Evolutionary conservation across 1,140 invertebrate species (phyloP).

Genomic region (Eupristina koningsbergeri): DNA sequence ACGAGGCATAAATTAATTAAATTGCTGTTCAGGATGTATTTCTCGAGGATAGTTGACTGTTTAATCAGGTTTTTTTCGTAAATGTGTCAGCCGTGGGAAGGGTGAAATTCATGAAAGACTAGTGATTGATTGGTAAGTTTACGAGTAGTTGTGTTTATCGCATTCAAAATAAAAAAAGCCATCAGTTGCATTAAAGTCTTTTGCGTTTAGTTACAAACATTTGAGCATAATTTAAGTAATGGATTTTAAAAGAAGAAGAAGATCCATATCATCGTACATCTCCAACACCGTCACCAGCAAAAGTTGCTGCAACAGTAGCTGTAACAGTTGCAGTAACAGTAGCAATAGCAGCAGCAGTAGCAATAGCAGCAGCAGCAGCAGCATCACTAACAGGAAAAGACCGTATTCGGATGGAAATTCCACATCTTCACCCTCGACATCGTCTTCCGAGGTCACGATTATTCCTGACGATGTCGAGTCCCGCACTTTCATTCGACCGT

Average conservation of each 20-base stretch:
- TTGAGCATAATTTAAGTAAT: too few relatives aligned
- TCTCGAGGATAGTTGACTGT: not conserved
- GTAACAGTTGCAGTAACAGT: too few relatives aligned
- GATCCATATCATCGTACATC: not conserved
- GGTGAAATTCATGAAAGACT: not conserved
- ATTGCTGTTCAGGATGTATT: not conserved
- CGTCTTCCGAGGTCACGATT: constrained; percentile 23
- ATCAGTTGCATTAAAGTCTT: too few relatives aligned
- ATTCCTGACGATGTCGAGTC: not conserved
- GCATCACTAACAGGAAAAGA: too few relatives aligned
- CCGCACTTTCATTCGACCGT: constrained; percentile 7
- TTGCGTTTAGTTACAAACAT: too few relatives aligned
- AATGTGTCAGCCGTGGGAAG: not conserved
- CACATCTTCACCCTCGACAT: not conserved
- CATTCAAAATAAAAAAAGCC: too few relatives aligned
- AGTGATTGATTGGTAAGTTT: not conserved
- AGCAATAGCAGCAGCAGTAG: not conserved
- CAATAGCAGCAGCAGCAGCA: not conserved
- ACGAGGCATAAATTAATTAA: not conserved
- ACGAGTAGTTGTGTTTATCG: too few relatives aligned
- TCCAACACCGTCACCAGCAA: not conserved
- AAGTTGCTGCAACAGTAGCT: not conserved
- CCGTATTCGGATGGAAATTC: too few relatives aligned
- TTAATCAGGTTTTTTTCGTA: not conserved
- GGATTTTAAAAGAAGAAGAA: not conserved